phyloP scores from a whole-genome alignment of 1,140 invertebrate species.

The Drosophila athabasca region DNA sequence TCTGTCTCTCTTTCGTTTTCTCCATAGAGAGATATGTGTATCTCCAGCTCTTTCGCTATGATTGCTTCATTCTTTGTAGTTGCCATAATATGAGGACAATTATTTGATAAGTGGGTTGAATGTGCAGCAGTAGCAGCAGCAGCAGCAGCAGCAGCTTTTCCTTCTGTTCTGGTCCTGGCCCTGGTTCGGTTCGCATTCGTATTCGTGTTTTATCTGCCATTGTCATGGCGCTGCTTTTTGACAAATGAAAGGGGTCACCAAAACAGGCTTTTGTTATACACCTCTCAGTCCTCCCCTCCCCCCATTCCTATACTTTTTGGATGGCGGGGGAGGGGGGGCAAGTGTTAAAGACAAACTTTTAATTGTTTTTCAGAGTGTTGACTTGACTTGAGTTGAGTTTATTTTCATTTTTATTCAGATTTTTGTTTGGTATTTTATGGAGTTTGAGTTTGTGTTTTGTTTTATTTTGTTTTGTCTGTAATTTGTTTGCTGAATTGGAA shows the following conservation, averaged over 20 bases:
- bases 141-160: constrained; percentile 1
- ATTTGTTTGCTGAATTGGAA: constrained; percentile 70
- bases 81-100: constrained; percentile 78
- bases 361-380: constrained; percentile 73
- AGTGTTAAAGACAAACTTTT: constrained; percentile 74
- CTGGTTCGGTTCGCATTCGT: not conserved
- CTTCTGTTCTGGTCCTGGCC: not conserved
- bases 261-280: constrained; percentile 34
- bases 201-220: constrained; percentile 29
- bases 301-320: not conserved
- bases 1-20: constrained; percentile 19
- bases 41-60: constrained; percentile 6
- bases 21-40: constrained; percentile 12
- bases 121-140: constrained; percentile 22
- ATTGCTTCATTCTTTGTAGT: constrained; percentile 36
- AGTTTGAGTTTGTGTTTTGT: constrained; percentile 3
- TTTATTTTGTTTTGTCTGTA: constrained; percentile 31
- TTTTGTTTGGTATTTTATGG: no score
- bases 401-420: constrained; percentile 32
- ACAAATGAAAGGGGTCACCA: constrained; percentile 67
- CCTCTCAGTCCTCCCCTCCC: constrained; percentile 2
- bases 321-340: not conserved
- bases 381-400: constrained; percentile 25
- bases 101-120: constrained; percentile 79
- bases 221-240: constrained; percentile 53